phyloP scores from a whole-genome alignment of 2,113 vertebrate genomes.

The Cephalopterus ornatus region DNA sequence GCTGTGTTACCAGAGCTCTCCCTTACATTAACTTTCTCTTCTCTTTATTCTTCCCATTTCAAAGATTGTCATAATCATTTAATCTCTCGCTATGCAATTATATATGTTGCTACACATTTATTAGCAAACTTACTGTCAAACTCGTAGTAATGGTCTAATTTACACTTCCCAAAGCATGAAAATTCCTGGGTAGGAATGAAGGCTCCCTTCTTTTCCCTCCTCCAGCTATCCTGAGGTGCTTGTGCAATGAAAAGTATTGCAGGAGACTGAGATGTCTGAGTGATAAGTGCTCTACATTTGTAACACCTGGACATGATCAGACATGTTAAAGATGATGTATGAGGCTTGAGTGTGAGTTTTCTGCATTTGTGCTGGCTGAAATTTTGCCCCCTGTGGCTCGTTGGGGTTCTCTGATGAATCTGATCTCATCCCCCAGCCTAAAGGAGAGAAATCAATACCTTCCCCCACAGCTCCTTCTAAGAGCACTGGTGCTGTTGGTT shows the following conservation, averaged over 20 bases:
- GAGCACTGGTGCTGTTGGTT: neutral
- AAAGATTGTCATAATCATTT: neutral
- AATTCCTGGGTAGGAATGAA: constrained; percentile 24
- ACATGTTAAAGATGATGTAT: neutral
- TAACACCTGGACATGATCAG: neutral
- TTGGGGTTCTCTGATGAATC: neutral
- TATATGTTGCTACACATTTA: constrained; percentile 52
- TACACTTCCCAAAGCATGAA: constrained; percentile 62
- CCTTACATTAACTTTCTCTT: neutral
- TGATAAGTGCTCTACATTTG: neutral
- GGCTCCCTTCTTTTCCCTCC: constrained; percentile 35
- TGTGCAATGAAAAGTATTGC: neutral
- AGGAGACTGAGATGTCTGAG: neutral
- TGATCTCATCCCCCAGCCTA: neutral
- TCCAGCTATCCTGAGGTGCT: constrained; percentile 5
- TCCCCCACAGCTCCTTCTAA: neutral
- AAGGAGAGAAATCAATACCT: neutral
- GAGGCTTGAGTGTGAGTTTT: neutral
- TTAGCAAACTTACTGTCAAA: constrained; percentile 49
- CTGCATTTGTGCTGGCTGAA: neutral
- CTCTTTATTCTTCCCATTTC: neutral
- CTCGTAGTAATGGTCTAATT: constrained; percentile 51
- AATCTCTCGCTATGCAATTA: constrained; percentile 17
- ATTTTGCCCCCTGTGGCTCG: neutral
- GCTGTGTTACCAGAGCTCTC: neutral